Percentiles rank a stretch among this genome's conserved stretches.
Conservation (phyloP, 2,113 vertebrate genomes). For the Nasalis larvatus region DNA sequence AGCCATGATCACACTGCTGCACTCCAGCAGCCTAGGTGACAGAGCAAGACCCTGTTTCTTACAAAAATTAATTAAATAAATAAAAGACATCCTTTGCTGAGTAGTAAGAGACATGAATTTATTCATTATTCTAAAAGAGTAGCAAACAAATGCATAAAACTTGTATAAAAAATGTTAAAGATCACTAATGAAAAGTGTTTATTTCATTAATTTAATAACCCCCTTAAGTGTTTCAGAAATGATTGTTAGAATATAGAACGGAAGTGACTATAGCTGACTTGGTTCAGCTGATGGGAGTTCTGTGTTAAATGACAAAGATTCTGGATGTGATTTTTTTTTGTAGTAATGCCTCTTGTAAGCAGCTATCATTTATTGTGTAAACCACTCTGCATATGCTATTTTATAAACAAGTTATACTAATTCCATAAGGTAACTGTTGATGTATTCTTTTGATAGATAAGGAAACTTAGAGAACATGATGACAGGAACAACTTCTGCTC, state of each 20-base stretch:
- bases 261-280: not conserved
- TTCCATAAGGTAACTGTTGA: not conserved
- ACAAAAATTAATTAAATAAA: not conserved
- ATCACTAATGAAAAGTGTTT: constrained; percentile 1
- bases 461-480: not conserved
- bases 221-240: not conserved
- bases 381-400: not conserved
- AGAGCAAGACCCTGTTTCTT: not conserved
- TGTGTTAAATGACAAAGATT: not conserved
- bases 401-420: not conserved
- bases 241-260: not conserved
- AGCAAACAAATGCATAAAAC: not conserved
- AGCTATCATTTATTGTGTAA: not conserved
- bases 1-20: not conserved
- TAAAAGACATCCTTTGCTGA: not conserved
- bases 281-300: not conserved
- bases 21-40: not conserved
- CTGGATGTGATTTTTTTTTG: not conserved
- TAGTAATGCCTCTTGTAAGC: not conserved
- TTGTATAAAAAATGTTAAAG: not conserved
- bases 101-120: not conserved
- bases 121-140: constrained; percentile 1
- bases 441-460: not conserved
- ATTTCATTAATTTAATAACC: not conserved
- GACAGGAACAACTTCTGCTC: not conserved